Conservation (phyloP, 2,113 vertebrate species). For the Amazona vittata region DNA sequence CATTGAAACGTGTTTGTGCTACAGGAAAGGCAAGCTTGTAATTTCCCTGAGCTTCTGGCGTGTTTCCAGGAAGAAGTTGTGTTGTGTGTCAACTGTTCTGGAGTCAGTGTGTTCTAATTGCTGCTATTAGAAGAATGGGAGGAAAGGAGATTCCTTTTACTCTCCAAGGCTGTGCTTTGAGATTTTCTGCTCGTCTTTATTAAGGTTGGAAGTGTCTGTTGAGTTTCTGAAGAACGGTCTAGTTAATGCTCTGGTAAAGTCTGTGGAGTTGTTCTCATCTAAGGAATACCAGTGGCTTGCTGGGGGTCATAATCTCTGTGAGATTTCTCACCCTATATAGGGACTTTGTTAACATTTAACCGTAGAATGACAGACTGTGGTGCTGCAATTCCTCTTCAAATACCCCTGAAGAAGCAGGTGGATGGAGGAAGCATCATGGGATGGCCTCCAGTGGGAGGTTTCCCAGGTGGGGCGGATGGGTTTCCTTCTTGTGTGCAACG, state of each 20-base stretch:
- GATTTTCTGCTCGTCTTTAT: not conserved
- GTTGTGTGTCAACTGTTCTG: not conserved
- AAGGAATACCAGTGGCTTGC: not conserved
- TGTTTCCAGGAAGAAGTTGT: not conserved
- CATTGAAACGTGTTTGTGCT: constrained; percentile 18
- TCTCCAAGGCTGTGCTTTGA: not conserved
- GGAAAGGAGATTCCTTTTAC: not conserved
- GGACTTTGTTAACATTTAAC: not conserved
- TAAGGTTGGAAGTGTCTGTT: not conserved
- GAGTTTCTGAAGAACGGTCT: not conserved
- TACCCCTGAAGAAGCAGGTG: rapidly evolving
- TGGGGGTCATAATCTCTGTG: not conserved
- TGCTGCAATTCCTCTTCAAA: rapidly evolving
- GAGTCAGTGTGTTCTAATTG: not conserved
- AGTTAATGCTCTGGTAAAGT: not conserved
- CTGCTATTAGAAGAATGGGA: constrained; percentile 14
- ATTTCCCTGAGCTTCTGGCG: constrained; percentile 16
- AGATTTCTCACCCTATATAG: not conserved
- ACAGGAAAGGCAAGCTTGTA: not conserved
- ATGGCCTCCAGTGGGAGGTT: not conserved
- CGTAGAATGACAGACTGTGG: rapidly evolving
- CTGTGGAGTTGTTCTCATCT: not conserved
- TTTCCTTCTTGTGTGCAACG: not conserved
- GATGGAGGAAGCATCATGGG: not conserved
- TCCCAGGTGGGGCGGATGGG: rapidly evolving